phyloP scores from a whole-genome alignment of 2,888 invertebrate species.

The Dorcus hopei region DNA sequence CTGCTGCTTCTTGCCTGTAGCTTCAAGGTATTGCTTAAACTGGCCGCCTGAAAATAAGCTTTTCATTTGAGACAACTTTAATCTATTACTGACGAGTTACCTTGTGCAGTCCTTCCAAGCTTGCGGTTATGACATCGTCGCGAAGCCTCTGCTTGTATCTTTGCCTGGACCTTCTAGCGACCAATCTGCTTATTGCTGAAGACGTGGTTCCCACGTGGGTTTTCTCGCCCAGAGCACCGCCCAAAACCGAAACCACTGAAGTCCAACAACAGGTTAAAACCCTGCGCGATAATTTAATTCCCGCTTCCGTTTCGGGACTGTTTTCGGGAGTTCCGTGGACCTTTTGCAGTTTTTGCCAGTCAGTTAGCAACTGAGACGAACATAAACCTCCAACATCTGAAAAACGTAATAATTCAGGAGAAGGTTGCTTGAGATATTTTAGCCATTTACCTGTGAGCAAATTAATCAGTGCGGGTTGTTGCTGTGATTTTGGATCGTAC shows the following conservation, averaged over 20 bases:
- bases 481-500: slow-evolving; percentile 55
- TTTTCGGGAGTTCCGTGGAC: slow-evolving; percentile 64
- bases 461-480: slow-evolving; percentile 67
- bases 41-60: slow-evolving; percentile 64
- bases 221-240: slow-evolving; percentile 66
- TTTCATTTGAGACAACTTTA: not conserved
- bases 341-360: slow-evolving; percentile 81
- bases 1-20: slow-evolving; percentile 89
- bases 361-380: slow-evolving; percentile 79
- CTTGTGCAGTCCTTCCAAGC: slow-evolving; percentile 86
- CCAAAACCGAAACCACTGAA: slow-evolving; percentile 83
- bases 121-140: slow-evolving; percentile 78
- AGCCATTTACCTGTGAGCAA: slow-evolving; percentile 64
- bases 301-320: slow-evolving; percentile 75
- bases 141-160: slow-evolving; percentile 60
- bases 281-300: slow-evolving; percentile 71
- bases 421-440: too few relatives aligned
- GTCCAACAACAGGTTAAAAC: slow-evolving; percentile 91
- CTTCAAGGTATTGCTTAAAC: slow-evolving; percentile 82
- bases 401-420: slow-evolving; percentile 23
- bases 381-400: slow-evolving; percentile 81
- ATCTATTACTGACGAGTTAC: slow-evolving; percentile 42
- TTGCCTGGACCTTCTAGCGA: slow-evolving; percentile 55
- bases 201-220: slow-evolving; percentile 44
- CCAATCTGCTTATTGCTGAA: slow-evolving; percentile 56